Evolutionary conservation across 1,140 invertebrate species (phyloP).

Genomic region (Homalodisca vitripennis): DNA sequence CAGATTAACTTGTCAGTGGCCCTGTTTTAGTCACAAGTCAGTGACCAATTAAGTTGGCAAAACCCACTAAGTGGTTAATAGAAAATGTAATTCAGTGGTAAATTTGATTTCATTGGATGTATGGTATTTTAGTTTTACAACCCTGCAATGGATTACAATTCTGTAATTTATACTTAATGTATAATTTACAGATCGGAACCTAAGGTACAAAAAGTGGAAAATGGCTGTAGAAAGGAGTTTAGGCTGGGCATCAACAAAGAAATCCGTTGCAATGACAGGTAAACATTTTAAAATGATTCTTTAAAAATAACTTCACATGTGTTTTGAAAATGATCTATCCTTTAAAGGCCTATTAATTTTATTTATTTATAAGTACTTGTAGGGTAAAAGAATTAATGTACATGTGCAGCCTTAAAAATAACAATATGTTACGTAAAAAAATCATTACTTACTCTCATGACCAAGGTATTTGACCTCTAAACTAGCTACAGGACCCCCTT

Average conservation of each 20-base stretch:
- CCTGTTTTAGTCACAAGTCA: too few relatives aligned
- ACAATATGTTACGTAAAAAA: too few relatives aligned
- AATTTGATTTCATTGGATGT: too few relatives aligned
- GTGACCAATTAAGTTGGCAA: too few relatives aligned
- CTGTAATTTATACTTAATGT: conserved; percentile 27
- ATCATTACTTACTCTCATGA: not conserved
- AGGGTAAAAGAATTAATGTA: not conserved
- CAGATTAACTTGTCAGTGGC: too few relatives aligned
- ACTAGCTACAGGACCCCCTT: too few relatives aligned
- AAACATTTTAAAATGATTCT: not conserved
- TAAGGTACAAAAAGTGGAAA: conserved; percentile 87
- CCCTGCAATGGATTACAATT: too few relatives aligned
- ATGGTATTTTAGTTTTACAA: too few relatives aligned
- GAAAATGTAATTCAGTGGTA: too few relatives aligned
- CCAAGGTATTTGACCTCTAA: too few relatives aligned
- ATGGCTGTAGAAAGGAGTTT: conserved; percentile 86
- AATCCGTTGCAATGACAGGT: conserved; percentile 68
- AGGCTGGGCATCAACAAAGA: conserved; percentile 77
- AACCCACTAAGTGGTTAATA: too few relatives aligned
- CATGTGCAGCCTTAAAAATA: not conserved
- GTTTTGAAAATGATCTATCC: not conserved
- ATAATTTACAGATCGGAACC: conserved; percentile 66
- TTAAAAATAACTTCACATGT: not conserved
- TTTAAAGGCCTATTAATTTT: not conserved
- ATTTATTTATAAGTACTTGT: not conserved